A percentile compares a stretch with the other conserved stretches of the same genome.
phyloP scores from a whole-genome alignment of 1,140 invertebrate genomes.

The Solenopsis invicta region DNA sequence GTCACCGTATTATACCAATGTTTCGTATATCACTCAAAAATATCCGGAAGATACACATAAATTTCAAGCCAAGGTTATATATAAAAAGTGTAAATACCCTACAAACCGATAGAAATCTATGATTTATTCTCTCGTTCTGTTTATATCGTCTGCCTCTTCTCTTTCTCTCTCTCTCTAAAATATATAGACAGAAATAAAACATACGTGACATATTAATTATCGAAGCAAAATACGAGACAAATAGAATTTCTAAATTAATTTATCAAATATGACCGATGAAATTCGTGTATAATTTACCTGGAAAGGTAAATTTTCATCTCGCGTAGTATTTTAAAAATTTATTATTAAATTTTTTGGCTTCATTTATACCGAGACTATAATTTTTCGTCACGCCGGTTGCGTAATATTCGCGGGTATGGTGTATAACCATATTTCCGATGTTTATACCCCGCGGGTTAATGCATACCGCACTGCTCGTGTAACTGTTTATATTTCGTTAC shows the following conservation, averaged over 20 bases:
- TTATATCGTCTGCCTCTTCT: neutral
- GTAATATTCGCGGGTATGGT: neutral
- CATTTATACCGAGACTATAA: neutral
- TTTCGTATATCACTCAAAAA: conserved; percentile 35
- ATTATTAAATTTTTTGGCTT: neutral
- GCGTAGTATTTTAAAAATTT: neutral
- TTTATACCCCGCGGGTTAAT: conserved; percentile 1
- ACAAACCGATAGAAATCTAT: neutral
- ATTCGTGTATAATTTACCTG: neutral
- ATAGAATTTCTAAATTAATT: neutral
- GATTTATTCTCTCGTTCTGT: conserved; percentile 10
- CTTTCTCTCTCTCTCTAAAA: neutral
- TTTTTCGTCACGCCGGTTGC: neutral
- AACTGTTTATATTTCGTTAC: conserved; percentile 45
- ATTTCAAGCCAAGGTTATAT: neutral
- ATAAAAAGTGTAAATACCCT: neutral
- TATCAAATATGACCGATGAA: neutral
- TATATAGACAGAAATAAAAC: neutral
- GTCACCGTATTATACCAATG: conserved; percentile 24
- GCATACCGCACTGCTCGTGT: neutral
- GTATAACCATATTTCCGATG: neutral
- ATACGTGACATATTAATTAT: neutral
- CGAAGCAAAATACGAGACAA: neutral
- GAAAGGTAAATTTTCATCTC: neutral
- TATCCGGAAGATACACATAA: neutral